Conservation (phyloP, 2,113 vertebrate genomes). For the Nicator chloris region DNA sequence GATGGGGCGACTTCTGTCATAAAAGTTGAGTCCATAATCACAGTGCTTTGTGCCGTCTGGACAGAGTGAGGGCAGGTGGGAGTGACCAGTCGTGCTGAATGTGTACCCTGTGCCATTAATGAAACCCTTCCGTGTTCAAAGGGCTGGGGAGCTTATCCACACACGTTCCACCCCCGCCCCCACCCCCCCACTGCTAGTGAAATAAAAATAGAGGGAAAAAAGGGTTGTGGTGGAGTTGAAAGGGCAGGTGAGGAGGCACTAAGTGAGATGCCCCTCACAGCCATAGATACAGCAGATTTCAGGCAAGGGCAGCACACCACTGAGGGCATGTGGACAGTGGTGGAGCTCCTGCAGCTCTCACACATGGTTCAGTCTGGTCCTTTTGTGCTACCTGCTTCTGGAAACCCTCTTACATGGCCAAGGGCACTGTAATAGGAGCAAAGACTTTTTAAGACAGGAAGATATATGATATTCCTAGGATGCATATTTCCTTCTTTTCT, state of each 20-base stretch:
- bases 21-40: background rate
- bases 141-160: background rate
- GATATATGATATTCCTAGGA: background rate
- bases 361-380: background rate
- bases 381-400: background rate
- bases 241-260: background rate
- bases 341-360: background rate
- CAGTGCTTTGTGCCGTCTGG: background rate
- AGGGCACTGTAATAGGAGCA: background rate
- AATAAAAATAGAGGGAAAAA: background rate
- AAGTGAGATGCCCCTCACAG: background rate
- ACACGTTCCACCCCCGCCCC: accelerated
- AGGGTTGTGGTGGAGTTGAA: background rate
- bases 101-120: background rate
- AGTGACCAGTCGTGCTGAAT: background rate
- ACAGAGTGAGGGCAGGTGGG: background rate
- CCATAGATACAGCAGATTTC: accelerated
- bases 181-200: background rate
- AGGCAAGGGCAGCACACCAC: accelerated
- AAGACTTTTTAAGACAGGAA: background rate
- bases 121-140: background rate
- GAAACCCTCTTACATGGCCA: background rate
- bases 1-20: background rate
- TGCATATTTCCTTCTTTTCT: background rate
- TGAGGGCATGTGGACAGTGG: background rate